These are phyloP conservation scores for Agelas oroides DNA, from an alignment of 37 sponge, comb jelly and placozoan species.

Conservation along the genomic window DNA sequence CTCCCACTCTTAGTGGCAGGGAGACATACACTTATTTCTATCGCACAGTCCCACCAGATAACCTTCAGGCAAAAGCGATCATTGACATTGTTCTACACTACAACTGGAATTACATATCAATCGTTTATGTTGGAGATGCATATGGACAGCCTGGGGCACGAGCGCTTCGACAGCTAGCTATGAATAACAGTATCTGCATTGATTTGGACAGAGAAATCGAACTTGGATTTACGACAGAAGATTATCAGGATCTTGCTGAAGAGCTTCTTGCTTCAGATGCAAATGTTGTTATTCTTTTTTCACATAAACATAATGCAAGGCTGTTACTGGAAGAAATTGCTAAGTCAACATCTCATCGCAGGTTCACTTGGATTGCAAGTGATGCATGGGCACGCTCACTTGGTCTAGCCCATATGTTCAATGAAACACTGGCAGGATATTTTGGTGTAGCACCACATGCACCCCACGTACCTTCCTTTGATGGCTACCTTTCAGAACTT, in stretches of 20 bases:
- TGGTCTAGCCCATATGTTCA: slow-evolving; percentile 3
- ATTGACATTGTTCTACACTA: slow-evolving; percentile 48
- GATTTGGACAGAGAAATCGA: slow-evolving; percentile 13
- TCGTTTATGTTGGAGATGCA: slow-evolving; percentile 23
- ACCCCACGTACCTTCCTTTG: slow-evolving; percentile 12
- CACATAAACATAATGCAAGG: not conserved
- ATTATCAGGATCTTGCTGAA: slow-evolving; percentile 4
- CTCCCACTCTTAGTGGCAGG: slow-evolving; percentile 61
- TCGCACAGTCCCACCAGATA: slow-evolving; percentile 76
- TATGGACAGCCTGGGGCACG: slow-evolving; percentile 53
- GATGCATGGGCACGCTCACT: slow-evolving; percentile 72
- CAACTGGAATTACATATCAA: slow-evolving; percentile 53
- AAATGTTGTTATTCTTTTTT: slow-evolving; percentile 46
- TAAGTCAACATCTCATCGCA: not conserved
- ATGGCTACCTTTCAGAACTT: slow-evolving; percentile 51
- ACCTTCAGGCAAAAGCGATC: slow-evolving; percentile 74
- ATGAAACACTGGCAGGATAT: slow-evolving; percentile 43
- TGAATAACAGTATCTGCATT: slow-evolving; percentile 26
- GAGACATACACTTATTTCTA: slow-evolving; percentile 66
- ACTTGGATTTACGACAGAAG: not conserved
- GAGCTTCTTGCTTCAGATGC: not conserved
- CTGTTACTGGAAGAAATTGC: not conserved
- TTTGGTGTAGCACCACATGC: slow-evolving; percentile 57
- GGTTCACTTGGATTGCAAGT: slow-evolving; percentile 73
- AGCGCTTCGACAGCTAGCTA: slow-evolving; percentile 19